Conservation (phyloP, 2,888 invertebrate genomes). For the Molanna angustata region DNA sequence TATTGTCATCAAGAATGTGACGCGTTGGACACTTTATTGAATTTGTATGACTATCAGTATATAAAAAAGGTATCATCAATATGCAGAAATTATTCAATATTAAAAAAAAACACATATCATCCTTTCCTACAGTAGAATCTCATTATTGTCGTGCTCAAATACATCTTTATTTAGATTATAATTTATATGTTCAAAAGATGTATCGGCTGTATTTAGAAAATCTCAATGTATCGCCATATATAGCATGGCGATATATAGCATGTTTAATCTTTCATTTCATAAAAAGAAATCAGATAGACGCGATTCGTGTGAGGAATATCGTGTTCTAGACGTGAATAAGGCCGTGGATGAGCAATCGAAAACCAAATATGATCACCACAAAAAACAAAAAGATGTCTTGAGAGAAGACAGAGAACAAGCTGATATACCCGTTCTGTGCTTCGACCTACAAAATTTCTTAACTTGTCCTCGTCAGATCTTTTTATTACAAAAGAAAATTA, state of each 20-base stretch:
- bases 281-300: slow-evolving; percentile 7
- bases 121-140: slow-evolving; percentile 5
- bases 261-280: slow-evolving; percentile 6
- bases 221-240: slow-evolving; percentile 6
- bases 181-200: background rate
- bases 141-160: slow-evolving; percentile 5
- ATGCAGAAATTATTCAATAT: slow-evolving; percentile 2
- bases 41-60: too few species aligned
- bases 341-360: slow-evolving; percentile 1
- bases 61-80: too few species aligned
- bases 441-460: slow-evolving; percentile 7
- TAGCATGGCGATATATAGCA: slow-evolving; percentile 1
- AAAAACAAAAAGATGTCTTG: slow-evolving; percentile 5
- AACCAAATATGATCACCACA: background rate
- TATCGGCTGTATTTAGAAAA: background rate
- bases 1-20: too few species aligned
- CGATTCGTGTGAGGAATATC: slow-evolving; percentile 6
- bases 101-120: background rate
- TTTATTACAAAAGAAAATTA: slow-evolving; percentile 5
- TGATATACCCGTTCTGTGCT: slow-evolving; percentile 1
- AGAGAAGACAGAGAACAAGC: slow-evolving; percentile 3
- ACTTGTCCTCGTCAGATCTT: slow-evolving; percentile 2
- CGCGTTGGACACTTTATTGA: too few species aligned
- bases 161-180: background rate
- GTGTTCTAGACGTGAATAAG: slow-evolving; percentile 1